These are phyloP conservation scores for Coptotermes formosanus DNA, from an alignment of 1,140 invertebrate genomes.

Conservation along the genomic window DNA sequence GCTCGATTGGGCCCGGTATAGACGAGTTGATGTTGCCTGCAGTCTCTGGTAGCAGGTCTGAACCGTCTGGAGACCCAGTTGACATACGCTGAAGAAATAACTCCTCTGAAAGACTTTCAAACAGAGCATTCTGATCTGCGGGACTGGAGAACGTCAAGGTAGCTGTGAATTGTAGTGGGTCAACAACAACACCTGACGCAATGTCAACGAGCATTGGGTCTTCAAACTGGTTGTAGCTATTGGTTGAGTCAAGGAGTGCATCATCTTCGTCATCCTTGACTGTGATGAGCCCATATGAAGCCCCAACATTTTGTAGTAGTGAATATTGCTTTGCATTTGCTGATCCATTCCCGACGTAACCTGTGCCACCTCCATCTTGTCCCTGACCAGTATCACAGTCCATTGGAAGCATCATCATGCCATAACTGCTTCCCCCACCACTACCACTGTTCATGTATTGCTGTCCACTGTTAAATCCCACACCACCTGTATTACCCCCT, in stretches of 20 bases:
- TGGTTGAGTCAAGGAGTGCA: background rate
- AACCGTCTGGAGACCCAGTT: slow-evolving; percentile 45
- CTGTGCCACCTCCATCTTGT: slow-evolving; percentile 50
- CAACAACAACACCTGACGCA: slow-evolving; percentile 68
- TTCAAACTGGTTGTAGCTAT: slow-evolving; percentile 56
- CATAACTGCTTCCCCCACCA: slow-evolving; percentile 49
- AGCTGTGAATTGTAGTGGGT: slow-evolving; percentile 77
- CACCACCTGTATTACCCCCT: slow-evolving; percentile 56
- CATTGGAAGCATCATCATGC: slow-evolving; percentile 59
- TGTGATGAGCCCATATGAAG: slow-evolving; percentile 71
- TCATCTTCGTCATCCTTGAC: slow-evolving; percentile 69
- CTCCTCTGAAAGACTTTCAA: slow-evolving; percentile 71
- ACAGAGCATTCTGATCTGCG: slow-evolving; percentile 65
- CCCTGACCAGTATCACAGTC: slow-evolving; percentile 72
- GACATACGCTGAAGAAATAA: slow-evolving; percentile 67
- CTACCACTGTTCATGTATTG: background rate
- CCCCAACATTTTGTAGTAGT: slow-evolving; percentile 70
- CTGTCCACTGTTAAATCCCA: background rate
- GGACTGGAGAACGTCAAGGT: slow-evolving; percentile 74
- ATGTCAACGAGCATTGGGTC: slow-evolving; percentile 78
- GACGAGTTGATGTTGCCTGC: slow-evolving; percentile 45
- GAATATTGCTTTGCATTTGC: slow-evolving; percentile 66
- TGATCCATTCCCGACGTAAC: slow-evolving; percentile 41
- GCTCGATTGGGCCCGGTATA: slow-evolving; percentile 63
- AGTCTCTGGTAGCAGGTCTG: slow-evolving; percentile 51